A percentile compares a stretch with the other conserved stretches of the same genome.
These are phyloP conservation scores for Monodelphis domestica DNA, from an alignment of 2,797 vertebrate genomes.

Conservation along the genomic window DNA sequence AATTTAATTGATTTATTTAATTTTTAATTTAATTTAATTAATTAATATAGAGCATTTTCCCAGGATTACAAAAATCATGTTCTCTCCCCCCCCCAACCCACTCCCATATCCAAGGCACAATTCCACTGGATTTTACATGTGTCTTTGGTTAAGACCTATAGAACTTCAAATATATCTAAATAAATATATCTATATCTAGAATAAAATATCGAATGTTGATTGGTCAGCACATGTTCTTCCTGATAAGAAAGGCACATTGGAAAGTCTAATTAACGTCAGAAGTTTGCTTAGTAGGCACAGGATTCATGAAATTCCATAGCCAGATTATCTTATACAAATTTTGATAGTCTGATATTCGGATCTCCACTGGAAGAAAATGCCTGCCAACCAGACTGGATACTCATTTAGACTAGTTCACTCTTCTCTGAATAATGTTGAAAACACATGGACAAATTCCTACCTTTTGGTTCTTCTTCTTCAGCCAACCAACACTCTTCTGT, in stretches of 20 bases:
- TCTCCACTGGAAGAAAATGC: background rate
- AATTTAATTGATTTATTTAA: no score
- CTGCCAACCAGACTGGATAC: background rate
- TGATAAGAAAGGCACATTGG: background rate
- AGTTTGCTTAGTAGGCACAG: background rate
- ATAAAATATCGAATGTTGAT: background rate
- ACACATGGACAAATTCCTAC: background rate
- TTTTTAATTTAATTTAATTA: no score
- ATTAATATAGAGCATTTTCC: no score
- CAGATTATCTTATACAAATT: background rate
- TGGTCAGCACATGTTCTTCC: background rate
- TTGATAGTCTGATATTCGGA: background rate
- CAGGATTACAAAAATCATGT: no score
- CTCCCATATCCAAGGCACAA: no score
- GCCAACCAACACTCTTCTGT: background rate
- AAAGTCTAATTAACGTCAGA: background rate
- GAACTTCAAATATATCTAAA: background rate
- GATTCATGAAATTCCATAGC: background rate
- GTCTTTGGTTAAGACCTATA: no score
- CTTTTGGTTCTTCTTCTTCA: background rate
- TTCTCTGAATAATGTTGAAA: background rate
- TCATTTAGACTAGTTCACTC: background rate
- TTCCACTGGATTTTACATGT: no score
- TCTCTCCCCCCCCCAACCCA: no score
- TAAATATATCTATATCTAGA: no score